Evolutionary conservation across 2,797 vertebrate genomes (phyloP).

Genomic region (Balearica regulorum): DNA sequence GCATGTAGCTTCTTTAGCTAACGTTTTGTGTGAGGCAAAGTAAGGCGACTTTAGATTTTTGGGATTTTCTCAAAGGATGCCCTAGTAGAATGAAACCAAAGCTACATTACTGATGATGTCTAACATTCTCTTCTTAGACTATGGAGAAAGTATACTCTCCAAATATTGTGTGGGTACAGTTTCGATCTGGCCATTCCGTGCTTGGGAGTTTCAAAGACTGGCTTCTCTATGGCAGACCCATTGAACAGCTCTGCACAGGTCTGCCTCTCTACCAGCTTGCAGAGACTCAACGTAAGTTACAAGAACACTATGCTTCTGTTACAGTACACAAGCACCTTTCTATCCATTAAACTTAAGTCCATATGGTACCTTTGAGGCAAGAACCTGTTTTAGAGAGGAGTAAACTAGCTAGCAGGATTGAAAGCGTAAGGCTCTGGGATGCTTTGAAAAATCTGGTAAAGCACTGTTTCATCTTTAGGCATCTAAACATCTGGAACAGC

Average conservation of each 20-base stretch:
- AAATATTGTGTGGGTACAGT: slow-evolving; percentile 57
- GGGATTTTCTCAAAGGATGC: background rate
- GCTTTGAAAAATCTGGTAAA: background rate
- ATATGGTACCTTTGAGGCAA: rapidly evolving
- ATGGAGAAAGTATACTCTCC: slow-evolving; percentile 47
- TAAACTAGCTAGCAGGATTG: background rate
- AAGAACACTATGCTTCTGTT: background rate
- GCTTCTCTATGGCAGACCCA: slow-evolving; percentile 55
- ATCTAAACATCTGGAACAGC: background rate
- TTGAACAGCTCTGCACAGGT: slow-evolving; percentile 57
- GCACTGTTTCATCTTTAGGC: background rate
- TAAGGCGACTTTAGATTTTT: background rate
- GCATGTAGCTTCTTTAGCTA: background rate
- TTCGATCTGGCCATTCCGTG: slow-evolving; percentile 32
- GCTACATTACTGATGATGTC: background rate
- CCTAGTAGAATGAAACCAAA: background rate
- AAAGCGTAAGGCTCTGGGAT: background rate
- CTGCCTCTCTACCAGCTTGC: slow-evolving; percentile 66
- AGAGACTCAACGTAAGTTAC: slow-evolving; percentile 58
- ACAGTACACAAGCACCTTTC: background rate
- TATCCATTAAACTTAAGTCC: background rate
- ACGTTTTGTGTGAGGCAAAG: background rate
- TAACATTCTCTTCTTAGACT: slow-evolving; percentile 19
- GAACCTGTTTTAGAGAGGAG: background rate
- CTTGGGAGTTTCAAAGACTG: slow-evolving; percentile 24